Percentiles rank a stretch among this genome's conserved stretches.
phyloP scores from a whole-genome alignment of 2,888 invertebrate species.

The Mesoligia furuncula region DNA sequence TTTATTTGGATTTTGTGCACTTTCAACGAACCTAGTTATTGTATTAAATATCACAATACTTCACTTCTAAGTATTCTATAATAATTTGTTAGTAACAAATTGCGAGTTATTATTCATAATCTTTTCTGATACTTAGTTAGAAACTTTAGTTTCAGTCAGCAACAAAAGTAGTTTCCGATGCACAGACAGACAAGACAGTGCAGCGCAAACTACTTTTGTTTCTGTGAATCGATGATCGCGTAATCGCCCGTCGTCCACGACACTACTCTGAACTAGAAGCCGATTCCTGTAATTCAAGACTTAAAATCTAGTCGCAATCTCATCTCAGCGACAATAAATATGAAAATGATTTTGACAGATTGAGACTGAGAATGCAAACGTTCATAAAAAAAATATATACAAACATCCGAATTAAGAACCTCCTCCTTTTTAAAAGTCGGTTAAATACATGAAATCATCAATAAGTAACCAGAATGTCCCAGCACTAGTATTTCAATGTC shows the following conservation, averaged over 20 bases:
- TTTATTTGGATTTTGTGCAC: neutral
- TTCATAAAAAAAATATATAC: neutral
- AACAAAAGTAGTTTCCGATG: too few relatives aligned
- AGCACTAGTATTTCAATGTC: neutral
- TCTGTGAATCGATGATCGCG: neutral
- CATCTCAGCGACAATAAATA: neutral
- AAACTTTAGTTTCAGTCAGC: too few relatives aligned
- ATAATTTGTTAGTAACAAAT: slow-evolving; percentile 2
- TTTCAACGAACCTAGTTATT: neutral
- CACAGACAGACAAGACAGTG: neutral
- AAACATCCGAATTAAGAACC: too few relatives aligned
- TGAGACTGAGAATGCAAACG: neutral
- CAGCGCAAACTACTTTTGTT: neutral
- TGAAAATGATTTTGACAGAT: neutral
- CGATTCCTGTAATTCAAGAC: neutral
- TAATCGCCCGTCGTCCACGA: neutral
- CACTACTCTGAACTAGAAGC: neutral
- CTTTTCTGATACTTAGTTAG: neutral
- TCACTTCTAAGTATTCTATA: neutral
- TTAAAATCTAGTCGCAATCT: neutral
- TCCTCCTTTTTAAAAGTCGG: too few relatives aligned
- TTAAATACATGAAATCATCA: neutral
- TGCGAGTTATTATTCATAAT: neutral
- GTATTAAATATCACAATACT: neutral
- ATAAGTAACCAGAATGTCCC: neutral